phyloP scores from a whole-genome alignment of 2,113 vertebrate species.

The Myocastor coypus region DNA sequence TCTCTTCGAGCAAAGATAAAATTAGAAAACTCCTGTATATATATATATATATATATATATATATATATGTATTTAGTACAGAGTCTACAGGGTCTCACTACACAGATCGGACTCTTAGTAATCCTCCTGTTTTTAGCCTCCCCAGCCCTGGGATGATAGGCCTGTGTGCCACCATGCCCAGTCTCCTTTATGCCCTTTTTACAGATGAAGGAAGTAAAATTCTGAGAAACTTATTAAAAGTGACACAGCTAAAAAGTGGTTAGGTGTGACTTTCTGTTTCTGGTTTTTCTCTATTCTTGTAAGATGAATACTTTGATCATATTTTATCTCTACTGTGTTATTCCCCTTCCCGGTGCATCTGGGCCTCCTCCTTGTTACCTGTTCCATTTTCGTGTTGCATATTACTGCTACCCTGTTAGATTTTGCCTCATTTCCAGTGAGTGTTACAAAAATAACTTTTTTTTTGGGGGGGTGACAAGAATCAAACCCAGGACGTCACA shows the following conservation, averaged over 20 bases:
- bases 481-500: too few species aligned
- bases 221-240: constrained; percentile 10
- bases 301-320: background rate
- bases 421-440: background rate
- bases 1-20: background rate
- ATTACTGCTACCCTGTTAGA: background rate
- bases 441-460: background rate
- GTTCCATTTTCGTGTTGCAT: background rate
- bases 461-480: too few species aligned
- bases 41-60: too few species aligned
- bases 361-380: background rate
- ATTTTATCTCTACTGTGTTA: background rate
- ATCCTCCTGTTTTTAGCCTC: too few species aligned
- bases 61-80: too few species aligned
- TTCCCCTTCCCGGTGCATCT: fast-evolving
- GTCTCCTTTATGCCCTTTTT: background rate
- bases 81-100: too few species aligned
- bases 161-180: too few species aligned
- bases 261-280: background rate
- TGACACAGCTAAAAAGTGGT: background rate
- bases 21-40: background rate
- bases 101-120: too few species aligned
- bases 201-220: background rate
- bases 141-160: too few species aligned
- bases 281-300: background rate